Evolutionary conservation across 2,797 vertebrate species (phyloP).

Genomic region (Dicrostonyx torquatus): DNA sequence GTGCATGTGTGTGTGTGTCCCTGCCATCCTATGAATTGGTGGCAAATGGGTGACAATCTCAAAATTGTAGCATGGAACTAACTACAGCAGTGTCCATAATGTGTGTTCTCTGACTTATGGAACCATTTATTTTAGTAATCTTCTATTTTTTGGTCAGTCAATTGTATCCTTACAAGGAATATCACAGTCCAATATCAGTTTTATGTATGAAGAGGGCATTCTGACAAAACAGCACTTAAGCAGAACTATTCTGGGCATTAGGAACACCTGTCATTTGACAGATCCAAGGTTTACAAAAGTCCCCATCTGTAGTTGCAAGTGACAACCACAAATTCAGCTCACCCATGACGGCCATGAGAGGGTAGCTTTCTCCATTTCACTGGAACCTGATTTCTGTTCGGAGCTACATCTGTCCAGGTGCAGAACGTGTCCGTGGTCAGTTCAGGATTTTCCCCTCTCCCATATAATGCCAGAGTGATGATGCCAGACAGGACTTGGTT

Average conservation of each 20-base stretch:
- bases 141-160: conserved; percentile 4
- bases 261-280: not conserved
- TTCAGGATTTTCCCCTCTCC: not conserved
- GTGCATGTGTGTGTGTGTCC: not conserved
- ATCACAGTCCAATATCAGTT: not conserved
- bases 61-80: not conserved
- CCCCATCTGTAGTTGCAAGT: not conserved
- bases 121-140: conserved; percentile 67
- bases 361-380: not conserved
- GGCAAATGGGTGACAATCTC: not conserved
- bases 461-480: not conserved
- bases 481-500: not conserved
- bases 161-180: not conserved
- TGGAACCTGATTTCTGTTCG: not conserved
- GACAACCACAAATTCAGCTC: not conserved
- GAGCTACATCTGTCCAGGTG: not conserved
- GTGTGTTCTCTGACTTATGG: not conserved
- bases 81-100: not conserved
- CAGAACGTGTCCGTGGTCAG: not conserved
- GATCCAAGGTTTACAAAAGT: not conserved
- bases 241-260: not conserved
- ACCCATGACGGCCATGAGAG: not conserved
- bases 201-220: not conserved
- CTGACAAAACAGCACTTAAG: not conserved
- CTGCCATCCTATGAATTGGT: not conserved